Evolutionary conservation across 2,888 invertebrate genomes (phyloP).

Genomic region (Caprella mutica): DNA sequence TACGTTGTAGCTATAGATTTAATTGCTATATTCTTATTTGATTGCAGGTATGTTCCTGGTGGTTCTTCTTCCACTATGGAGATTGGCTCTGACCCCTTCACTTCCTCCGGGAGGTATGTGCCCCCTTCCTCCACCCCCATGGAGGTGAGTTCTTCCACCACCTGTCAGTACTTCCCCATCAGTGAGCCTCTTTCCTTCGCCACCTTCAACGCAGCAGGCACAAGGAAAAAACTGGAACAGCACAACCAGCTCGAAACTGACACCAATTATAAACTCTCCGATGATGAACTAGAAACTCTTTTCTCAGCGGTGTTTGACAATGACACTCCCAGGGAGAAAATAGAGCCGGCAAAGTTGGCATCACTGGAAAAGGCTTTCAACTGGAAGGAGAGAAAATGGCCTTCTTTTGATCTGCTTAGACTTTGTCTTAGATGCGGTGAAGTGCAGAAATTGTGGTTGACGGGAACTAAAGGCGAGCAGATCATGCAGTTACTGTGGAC

Average conservation of each 20-base stretch:
- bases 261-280: conserved; percentile 20
- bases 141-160: not conserved
- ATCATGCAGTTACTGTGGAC: conserved; percentile 43
- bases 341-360: conserved; percentile 43
- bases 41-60: not conserved
- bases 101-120: conserved; percentile 56
- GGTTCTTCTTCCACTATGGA: not conserved
- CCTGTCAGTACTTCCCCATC: conserved; percentile 42
- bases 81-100: conserved; percentile 50
- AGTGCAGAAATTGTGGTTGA: conserved; percentile 48
- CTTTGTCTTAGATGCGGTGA: conserved; percentile 62
- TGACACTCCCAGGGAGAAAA: conserved; percentile 8
- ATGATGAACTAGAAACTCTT: not conserved
- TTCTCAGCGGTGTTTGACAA: not conserved
- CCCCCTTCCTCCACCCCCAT: conserved; percentile 44
- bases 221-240: conserved; percentile 44
- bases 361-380: conserved; percentile 52
- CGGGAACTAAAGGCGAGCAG: conserved; percentile 37
- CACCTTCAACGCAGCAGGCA: conserved; percentile 60
- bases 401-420: conserved; percentile 69
- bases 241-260: conserved; percentile 33
- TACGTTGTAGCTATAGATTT: not conserved
- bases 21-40: not conserved
- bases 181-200: conserved; percentile 57
- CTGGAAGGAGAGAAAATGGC: conserved; percentile 52